Percentiles rank a stretch among this genome's conserved stretches.
These are phyloP conservation scores for Cantharis rustica DNA, from an alignment of 2,888 invertebrate species.

Conservation along the genomic window DNA sequence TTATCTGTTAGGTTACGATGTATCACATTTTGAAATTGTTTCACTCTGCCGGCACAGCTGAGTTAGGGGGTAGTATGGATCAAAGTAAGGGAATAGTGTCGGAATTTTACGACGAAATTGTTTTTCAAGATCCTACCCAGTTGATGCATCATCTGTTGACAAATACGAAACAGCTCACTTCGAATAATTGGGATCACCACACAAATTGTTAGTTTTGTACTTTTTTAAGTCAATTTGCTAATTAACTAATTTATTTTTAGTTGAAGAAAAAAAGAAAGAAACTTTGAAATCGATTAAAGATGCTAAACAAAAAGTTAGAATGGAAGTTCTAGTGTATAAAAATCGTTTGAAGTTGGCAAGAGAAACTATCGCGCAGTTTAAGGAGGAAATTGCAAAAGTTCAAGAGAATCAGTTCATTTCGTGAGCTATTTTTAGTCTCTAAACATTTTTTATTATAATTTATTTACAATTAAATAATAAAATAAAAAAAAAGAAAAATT, in stretches of 20 bases:
- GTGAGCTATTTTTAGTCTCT: slow-evolving; percentile 11
- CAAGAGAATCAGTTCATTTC: slow-evolving; percentile 48
- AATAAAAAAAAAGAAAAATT: no score
- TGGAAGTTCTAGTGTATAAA: slow-evolving; percentile 82
- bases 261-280: slow-evolving; percentile 86
- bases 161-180: slow-evolving; percentile 73
- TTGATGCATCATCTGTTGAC: slow-evolving; percentile 88
- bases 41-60: slow-evolving; percentile 71
- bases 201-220: slow-evolving; percentile 75
- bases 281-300: slow-evolving; percentile 76
- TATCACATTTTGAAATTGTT: slow-evolving; percentile 95
- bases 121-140: slow-evolving; percentile 89
- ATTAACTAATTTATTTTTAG: slow-evolving; percentile 59
- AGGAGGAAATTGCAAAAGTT: slow-evolving; percentile 70
- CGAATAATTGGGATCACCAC: slow-evolving; percentile 80
- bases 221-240: background rate
- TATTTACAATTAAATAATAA: background rate
- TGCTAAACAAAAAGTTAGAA: slow-evolving; percentile 80
- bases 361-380: slow-evolving; percentile 83
- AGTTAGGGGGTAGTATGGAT: slow-evolving; percentile 63
- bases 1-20: slow-evolving; percentile 77
- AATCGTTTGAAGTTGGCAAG: slow-evolving; percentile 83
- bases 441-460: background rate
- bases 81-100: slow-evolving; percentile 80
- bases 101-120: slow-evolving; percentile 95